These are phyloP conservation scores for Scortum barcoo DNA, from an alignment of 2,113 vertebrate species.

Conservation along the genomic window DNA sequence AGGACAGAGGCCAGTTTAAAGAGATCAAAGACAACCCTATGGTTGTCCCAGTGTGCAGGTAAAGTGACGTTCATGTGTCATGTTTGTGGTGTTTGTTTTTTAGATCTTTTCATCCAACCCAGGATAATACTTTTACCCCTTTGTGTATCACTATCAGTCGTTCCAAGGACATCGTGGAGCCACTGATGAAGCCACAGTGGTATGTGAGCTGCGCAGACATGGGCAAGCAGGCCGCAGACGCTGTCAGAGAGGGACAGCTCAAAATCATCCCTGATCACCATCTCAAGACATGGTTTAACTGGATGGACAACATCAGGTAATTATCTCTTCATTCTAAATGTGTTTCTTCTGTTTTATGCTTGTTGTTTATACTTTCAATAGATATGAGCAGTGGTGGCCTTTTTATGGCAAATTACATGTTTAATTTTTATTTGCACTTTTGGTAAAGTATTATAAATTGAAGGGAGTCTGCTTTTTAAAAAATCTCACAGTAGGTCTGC, in stretches of 20 bases:
- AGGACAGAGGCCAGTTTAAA: constrained; percentile 88
- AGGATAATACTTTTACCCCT: neutral
- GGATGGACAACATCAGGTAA: constrained; percentile 95
- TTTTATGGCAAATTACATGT: neutral
- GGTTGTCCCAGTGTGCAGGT: constrained; percentile 96
- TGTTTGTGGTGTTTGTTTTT: neutral
- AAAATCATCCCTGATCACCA: constrained; percentile 90
- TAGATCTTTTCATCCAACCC: constrained; percentile 7
- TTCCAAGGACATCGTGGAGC: constrained; percentile 94
- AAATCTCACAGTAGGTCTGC: neutral
- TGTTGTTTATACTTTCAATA: neutral
- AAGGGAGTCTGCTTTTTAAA: neutral
- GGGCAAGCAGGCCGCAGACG: constrained; percentile 90
- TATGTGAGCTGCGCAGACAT: constrained; percentile 90
- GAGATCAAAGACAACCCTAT: constrained; percentile 93
- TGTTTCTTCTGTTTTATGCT: neutral
- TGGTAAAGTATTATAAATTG: neutral
- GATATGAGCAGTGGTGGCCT: neutral
- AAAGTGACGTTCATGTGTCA: constrained; percentile 19
- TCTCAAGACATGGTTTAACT: constrained; percentile 91
- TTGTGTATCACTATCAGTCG: constrained; percentile 80
- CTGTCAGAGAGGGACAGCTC: constrained; percentile 87
- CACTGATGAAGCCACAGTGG: constrained; percentile 93
- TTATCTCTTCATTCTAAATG: neutral
- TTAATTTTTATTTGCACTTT: neutral